phyloP scores from a whole-genome alignment of 2,888 invertebrate species.

The Macropis europaea region DNA sequence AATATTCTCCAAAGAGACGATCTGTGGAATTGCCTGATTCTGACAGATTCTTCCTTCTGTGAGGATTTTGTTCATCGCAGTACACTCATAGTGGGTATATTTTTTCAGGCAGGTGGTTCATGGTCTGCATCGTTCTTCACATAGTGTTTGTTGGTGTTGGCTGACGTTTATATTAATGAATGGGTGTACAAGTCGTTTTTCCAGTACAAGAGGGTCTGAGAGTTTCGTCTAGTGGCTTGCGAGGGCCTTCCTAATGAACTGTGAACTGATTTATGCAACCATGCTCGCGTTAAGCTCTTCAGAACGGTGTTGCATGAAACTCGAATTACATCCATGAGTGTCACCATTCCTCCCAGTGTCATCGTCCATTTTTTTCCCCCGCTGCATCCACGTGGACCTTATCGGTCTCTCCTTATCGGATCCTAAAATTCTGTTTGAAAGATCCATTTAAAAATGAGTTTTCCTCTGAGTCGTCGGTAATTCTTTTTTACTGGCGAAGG shows the following conservation, averaged over 20 bases:
- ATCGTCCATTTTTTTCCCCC: too few relatives aligned
- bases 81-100: too few relatives aligned
- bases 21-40: too few relatives aligned
- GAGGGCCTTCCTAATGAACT: conserved; percentile 18
- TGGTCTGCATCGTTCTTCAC: too few relatives aligned
- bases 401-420: too few relatives aligned
- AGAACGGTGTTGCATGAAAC: conserved; percentile 6
- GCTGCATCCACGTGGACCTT: too few relatives aligned
- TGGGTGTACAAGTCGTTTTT: not conserved
- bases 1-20: too few relatives aligned
- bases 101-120: not conserved
- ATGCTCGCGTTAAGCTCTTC: not conserved
- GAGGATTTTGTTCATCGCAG: too few relatives aligned
- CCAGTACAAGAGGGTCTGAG: not conserved
- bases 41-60: too few relatives aligned
- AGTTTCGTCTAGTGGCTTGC: conserved; percentile 19
- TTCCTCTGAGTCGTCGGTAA: not conserved
- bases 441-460: not conserved
- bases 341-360: too few relatives aligned
- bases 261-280: conserved; percentile 29
- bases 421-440: too few relatives aligned
- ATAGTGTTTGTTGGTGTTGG: conserved; percentile 17
- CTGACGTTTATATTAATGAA: not conserved
- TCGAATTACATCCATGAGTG: not conserved
- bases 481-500: not conserved